phyloP scores from a whole-genome alignment of 2,113 vertebrate genomes.

The Geothlypis trichas region DNA sequence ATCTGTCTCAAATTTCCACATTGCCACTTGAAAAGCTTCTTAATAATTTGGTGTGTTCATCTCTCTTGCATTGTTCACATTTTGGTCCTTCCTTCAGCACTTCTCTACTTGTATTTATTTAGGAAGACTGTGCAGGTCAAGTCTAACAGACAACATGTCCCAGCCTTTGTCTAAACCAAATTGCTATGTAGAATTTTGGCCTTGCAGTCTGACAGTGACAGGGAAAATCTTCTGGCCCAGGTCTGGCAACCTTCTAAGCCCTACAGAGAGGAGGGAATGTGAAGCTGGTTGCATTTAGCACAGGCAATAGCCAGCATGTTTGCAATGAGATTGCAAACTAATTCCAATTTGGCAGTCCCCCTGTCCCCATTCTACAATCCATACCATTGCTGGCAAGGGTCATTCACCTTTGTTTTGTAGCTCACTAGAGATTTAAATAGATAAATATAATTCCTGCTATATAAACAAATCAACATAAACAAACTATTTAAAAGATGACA shows the following conservation, averaged over 20 bases:
- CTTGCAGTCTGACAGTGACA: background rate
- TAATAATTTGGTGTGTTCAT: background rate
- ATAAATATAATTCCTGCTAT: background rate
- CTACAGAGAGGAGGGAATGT: background rate
- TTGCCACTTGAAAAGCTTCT: background rate
- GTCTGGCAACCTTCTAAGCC: background rate
- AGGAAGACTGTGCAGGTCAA: background rate
- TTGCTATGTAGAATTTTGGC: background rate
- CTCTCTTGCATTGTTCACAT: background rate
- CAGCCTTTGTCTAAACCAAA: background rate
- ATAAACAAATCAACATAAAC: background rate
- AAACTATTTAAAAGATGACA: background rate
- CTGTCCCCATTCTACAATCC: background rate
- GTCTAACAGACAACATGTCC: background rate
- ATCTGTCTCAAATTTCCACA: background rate
- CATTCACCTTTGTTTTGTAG: background rate
- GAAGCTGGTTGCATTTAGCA: background rate
- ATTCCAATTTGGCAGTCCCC: fast-evolving
- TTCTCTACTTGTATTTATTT: background rate
- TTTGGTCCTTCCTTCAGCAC: background rate
- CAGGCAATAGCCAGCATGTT: background rate
- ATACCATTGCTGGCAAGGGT: background rate
- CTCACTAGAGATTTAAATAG: background rate
- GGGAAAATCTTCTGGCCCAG: background rate
- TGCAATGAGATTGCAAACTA: background rate